Evolutionary conservation across 92 coral and sea anemone species (phyloP), one percentile per base, ranked within the genome.

Genomic region (Porites rus): DNA sequence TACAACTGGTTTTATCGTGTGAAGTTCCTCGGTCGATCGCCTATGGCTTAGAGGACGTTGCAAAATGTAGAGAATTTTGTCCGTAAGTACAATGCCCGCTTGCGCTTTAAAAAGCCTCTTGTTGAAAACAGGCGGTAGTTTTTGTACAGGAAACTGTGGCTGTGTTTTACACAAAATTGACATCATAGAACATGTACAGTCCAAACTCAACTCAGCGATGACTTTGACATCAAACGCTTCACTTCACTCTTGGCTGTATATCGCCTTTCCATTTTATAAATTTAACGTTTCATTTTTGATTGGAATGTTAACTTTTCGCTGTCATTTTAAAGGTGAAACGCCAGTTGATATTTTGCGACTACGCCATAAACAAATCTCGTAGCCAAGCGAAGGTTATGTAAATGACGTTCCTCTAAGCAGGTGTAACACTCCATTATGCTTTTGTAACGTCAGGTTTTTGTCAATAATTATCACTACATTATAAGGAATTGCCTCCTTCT

Each of bases 31-130:
- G 46, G 80, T 80, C 65, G 87, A 75, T 38, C 99, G 90, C 43
- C 84, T 74, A 50, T 79, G 88, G n/a, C 69, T 74, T 14, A 79
- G 70, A 8, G 93, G 90, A 52, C 85, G 86, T 68, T 71, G 89
- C 68, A 97, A 80, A 16, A 95, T 89, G 24, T 74, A 72, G 7
- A 93, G 80, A 22, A 93, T 90, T 25, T 95, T 89, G 6, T 92
- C 97, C 31, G 99, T 93, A 1, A 97, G 82, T 2, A 96, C 95
- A 50, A 97, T 95, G 65, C 98, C 98, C 16, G 98, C 99, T 81
- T 97, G 98, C 3, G 99, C 99, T 71, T 94, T 96, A 78, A 88
- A 97, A 6, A 97, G 87, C 12, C 99, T 91, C 80, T 97, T 97
- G 93, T 97, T 95, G 84, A 97, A 97, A 58, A 97, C 93, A 25